Percentiles rank a stretch among this genome's conserved stretches.
Evolutionary conservation across 2,113 vertebrate genomes (phyloP).

Genomic region (Steatornis caripensis): DNA sequence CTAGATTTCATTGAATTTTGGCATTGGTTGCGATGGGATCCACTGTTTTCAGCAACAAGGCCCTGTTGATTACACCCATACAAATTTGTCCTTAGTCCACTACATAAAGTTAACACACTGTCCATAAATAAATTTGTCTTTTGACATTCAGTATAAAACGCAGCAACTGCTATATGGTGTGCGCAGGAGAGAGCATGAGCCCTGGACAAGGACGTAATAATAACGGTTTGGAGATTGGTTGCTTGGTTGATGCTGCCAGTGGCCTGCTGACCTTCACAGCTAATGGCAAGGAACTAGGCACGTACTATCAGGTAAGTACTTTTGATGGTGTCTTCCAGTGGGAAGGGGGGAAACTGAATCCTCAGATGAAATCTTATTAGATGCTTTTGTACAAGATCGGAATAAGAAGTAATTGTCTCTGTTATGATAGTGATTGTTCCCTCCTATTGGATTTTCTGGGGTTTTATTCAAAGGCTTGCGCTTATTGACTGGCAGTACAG

Average conservation of each 20-base stretch:
- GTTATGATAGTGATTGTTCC: not conserved
- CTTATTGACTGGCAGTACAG: not conserved
- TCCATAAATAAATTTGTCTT: constrained; percentile 42
- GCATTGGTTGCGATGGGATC: not conserved
- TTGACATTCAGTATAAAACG: constrained; percentile 88
- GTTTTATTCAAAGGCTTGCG: not conserved
- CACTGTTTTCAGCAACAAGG: not conserved
- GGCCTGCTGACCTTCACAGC: constrained; percentile 91
- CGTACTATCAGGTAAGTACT: constrained; percentile 86
- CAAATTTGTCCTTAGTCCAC: not conserved
- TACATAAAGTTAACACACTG: not conserved
- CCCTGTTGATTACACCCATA: not conserved
- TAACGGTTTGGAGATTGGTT: constrained; percentile 93
- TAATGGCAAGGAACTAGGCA: constrained; percentile 93
- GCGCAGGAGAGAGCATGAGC: constrained; percentile 91
- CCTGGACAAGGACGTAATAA: constrained; percentile 91
- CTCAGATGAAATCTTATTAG: not conserved
- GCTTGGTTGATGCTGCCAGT: constrained; percentile 85
- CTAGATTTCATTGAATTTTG: not conserved
- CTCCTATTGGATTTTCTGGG: not conserved
- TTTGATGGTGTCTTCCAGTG: not conserved
- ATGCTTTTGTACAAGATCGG: not conserved
- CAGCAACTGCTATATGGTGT: constrained; percentile 98
- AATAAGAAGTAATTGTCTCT: not conserved
- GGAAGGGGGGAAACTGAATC: not conserved